These are phyloP conservation scores for Chironex yamaguchii DNA, from an alignment of 30 jellyfish, hydroid and myxozoan genomes.

Conservation along the genomic window DNA sequence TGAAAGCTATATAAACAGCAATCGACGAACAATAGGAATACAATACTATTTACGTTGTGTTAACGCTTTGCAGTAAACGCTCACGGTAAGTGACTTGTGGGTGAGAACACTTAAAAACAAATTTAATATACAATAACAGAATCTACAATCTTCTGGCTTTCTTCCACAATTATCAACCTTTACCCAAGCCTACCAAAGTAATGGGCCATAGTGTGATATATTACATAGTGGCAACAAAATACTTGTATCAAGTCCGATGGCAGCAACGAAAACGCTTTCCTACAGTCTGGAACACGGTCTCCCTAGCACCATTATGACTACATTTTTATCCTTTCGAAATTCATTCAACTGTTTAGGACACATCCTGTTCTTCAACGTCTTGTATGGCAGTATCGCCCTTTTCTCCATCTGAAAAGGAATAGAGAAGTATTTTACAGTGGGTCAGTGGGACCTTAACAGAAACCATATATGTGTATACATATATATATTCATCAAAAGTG, in stretches of 20 bases:
- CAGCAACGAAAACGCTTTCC: background rate
- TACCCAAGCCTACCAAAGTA: background rate
- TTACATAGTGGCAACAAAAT: background rate
- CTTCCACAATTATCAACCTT: background rate
- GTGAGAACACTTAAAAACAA: background rate
- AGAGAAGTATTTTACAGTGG: no score
- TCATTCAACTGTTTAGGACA: constrained; percentile 8
- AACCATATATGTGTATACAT: no score
- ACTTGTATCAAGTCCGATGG: background rate
- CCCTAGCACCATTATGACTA: background rate
- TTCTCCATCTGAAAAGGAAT: constrained; percentile 43
- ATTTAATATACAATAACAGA: background rate
- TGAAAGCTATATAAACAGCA: no score
- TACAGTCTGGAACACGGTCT: background rate
- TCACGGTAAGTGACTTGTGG: background rate
- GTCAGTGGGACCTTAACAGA: no score
- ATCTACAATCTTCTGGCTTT: background rate
- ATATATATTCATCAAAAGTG: no score
- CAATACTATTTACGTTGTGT: no score
- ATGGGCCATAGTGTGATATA: background rate
- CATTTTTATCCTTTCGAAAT: no score
- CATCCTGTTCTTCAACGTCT: constrained; percentile 89
- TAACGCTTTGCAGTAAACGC: no score
- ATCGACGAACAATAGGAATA: no score
- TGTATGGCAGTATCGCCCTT: constrained; percentile 72